Evolutionary conservation across 2,797 vertebrate genomes (phyloP).

Genomic region (Galagoides demidoff): DNA sequence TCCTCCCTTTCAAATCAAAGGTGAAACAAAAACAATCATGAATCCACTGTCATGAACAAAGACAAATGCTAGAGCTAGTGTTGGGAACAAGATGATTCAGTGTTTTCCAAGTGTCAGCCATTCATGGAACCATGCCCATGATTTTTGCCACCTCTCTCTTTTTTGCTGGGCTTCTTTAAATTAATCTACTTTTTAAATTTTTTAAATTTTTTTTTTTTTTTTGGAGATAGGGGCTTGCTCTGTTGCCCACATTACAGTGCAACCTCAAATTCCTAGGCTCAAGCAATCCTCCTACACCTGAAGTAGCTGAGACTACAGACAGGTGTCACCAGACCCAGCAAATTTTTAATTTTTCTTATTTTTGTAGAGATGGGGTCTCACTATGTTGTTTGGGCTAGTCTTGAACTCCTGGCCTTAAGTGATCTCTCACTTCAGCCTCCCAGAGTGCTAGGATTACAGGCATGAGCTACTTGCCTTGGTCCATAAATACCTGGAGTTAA

Average conservation of each 20-base stretch:
- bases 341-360: neutral
- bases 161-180: neutral
- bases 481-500: too few relatives aligned
- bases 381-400: neutral
- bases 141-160: neutral
- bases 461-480: neutral
- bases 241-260: neutral
- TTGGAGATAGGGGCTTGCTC: neutral
- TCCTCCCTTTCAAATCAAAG: neutral
- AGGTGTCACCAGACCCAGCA: neutral
- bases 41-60: neutral
- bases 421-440: neutral
- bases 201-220: neutral
- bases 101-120: neutral
- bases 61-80: fast-evolving
- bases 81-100: neutral
- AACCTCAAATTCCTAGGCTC: neutral
- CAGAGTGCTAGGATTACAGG: neutral
- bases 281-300: neutral
- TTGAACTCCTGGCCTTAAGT: neutral
- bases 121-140: neutral
- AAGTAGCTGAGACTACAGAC: neutral
- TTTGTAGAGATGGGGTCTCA: neutral
- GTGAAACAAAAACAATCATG: neutral
- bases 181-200: neutral